Percentiles rank a stretch among this genome's conserved stretches.
Conservation (phyloP, 2,797 vertebrate species). For the Staurois parvus region DNA sequence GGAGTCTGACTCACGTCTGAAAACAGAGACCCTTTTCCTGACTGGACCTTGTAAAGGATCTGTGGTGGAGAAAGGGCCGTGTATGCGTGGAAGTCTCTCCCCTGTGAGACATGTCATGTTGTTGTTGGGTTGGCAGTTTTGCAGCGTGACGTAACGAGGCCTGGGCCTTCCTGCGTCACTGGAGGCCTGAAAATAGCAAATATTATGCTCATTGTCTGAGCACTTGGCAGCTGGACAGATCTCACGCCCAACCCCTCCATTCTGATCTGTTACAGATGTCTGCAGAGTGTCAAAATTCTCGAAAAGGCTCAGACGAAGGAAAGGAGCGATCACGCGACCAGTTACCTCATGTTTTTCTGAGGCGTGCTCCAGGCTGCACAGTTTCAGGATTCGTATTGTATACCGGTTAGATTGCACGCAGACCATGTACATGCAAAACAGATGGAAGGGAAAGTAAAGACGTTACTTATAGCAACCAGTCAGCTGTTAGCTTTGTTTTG, state of each 20-base stretch:
- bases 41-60: neutral
- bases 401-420: neutral
- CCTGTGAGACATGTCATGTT: conserved; percentile 19
- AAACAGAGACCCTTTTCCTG: neutral
- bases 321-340: neutral
- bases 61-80: neutral
- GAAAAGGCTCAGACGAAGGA: neutral
- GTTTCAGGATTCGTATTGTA: neutral
- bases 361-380: neutral
- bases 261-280: conserved; percentile 15
- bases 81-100: neutral
- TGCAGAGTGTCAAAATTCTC: neutral
- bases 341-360: neutral
- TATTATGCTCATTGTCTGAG: neutral
- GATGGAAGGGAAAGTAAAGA: too few relatives aligned
- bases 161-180: conserved; percentile 15
- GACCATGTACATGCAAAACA: too few relatives aligned
- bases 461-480: too few relatives aligned
- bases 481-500: too few relatives aligned
- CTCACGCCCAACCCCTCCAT: neutral
- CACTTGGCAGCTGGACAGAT: neutral
- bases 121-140: neutral
- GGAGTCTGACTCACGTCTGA: conserved; percentile 1
- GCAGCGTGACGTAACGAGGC: neutral
- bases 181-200: neutral